Percentiles rank a stretch among this genome's conserved stretches.
Evolutionary conservation across 2,797 vertebrate genomes (phyloP).

Genomic region (Melopsittacus undulatus): DNA sequence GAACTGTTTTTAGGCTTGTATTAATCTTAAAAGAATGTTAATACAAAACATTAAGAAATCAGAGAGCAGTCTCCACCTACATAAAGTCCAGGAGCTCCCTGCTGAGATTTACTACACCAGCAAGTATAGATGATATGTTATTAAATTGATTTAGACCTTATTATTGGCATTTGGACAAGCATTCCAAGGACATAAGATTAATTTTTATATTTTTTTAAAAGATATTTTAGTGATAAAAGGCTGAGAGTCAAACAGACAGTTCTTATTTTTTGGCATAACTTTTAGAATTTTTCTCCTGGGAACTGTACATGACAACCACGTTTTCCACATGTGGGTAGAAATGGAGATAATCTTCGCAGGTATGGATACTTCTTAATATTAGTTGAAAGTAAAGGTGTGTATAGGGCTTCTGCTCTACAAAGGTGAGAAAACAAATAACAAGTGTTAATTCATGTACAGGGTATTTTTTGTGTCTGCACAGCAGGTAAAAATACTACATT

Average conservation of each 20-base stretch:
- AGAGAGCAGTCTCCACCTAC: not conserved
- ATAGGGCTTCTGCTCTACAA: not conserved
- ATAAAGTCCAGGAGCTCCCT: not conserved
- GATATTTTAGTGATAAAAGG: not conserved
- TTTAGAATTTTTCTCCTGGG: not conserved
- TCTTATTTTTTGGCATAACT: constrained; percentile 14
- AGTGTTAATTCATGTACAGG: constrained; percentile 59
- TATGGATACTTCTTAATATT: constrained; percentile 24
- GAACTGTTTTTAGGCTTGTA: not conserved
- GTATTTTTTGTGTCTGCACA: constrained; percentile 38
- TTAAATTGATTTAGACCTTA: constrained; percentile 36
- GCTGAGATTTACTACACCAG: not conserved
- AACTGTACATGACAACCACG: not conserved
- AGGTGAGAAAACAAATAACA: constrained; percentile 68
- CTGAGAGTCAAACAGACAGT: not conserved
- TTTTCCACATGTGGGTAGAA: constrained; percentile 16
- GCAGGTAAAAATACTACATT: constrained; percentile 49
- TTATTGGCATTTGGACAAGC: not conserved
- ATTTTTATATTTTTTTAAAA: not conserved
- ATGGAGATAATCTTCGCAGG: constrained; percentile 38
- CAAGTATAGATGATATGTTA: not conserved
- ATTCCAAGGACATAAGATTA: not conserved
- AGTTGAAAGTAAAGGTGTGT: constrained; percentile 5
- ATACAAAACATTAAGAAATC: constrained; percentile 10
- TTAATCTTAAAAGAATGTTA: constrained; percentile 15